These are phyloP conservation scores for Acleris cristana DNA, from an alignment of 2,888 invertebrate species.

Conservation along the genomic window DNA sequence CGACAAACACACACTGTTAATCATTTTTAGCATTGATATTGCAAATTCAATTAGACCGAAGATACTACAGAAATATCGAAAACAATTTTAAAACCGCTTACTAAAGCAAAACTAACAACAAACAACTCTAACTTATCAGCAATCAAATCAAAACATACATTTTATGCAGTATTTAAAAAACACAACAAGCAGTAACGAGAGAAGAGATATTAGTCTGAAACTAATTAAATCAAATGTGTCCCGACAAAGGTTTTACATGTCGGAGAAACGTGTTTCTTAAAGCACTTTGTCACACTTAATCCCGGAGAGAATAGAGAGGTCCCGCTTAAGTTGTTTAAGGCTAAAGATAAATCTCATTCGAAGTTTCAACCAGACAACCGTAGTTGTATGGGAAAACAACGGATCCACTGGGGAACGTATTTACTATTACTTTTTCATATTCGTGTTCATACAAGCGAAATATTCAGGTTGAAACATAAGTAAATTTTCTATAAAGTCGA, in stretches of 20 bases:
- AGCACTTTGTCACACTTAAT: slow-evolving; percentile 62
- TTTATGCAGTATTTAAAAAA: slow-evolving; percentile 5
- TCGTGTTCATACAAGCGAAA: too few species aligned
- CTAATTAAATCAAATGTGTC: slow-evolving; percentile 66
- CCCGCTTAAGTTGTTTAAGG: slow-evolving; percentile 39
- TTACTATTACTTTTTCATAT: too few species aligned
- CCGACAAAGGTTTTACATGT: slow-evolving; percentile 58
- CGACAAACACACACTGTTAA: too few species aligned
- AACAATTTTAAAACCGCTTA: too few species aligned
- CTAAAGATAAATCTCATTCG: slow-evolving; percentile 35
- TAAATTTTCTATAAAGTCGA: too few species aligned
- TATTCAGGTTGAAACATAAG: too few species aligned
- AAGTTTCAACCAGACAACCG: slow-evolving; percentile 30
- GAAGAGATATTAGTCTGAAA: slow-evolving; percentile 57
- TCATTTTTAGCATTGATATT: too few species aligned
- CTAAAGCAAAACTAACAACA: too few species aligned
- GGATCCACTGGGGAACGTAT: background rate
- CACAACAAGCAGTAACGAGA: slow-evolving; percentile 27
- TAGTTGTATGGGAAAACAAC: slow-evolving; percentile 29
- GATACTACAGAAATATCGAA: too few species aligned
- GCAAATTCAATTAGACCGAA: too few species aligned
- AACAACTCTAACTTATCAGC: too few species aligned
- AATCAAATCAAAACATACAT: background rate
- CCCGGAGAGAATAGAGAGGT: slow-evolving; percentile 51
- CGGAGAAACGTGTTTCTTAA: slow-evolving; percentile 53